Evolutionary conservation across 1,140 invertebrate genomes (phyloP), one percentile per base, ranked within the genome.

Genomic region (Araneus ventricosus): DNA sequence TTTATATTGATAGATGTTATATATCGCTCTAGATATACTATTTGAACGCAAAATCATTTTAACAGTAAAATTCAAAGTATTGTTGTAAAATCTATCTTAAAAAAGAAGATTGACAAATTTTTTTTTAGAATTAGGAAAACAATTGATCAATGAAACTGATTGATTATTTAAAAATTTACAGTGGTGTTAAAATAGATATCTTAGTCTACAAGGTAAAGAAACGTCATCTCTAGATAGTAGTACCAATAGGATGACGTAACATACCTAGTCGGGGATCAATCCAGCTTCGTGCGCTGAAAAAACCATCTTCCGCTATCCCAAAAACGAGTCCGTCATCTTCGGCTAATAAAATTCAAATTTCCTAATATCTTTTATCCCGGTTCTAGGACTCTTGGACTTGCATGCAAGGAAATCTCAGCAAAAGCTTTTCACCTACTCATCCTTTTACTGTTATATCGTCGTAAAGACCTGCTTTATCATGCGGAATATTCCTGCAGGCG

Each of bases 371-470:
- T 41, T 82, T 82, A 22, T n/a, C 63, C 75, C 8, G 6, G 17
- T 34, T 80, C 34, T 41, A n/a, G 75, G 10, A 67, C 27, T 67
- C 63, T n/a, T 67, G 63, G 27, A 67, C 63, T 14, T 34, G 30
- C 75, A 82, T 41, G 80, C 80, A 39, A n/a, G n/a, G 41, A 82
- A 82, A 82, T 41, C 27, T 34, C 27, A 2, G 80, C 22, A 2
- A 41, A 41, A 52, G n/a, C 24, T 82, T 82, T 82, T 52, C 37
- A 82, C 80, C 80, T 82, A 45, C 41, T 75, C 67, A 75, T 82
- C 80, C n/a, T 82, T 82, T 82, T 82, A 82, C 41, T 82, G 80
- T 41, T 82, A 45, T 52, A 52, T 82, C 80, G 41, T 45, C 80
- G 80, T 82, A 82, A 82, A 82, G 37, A 52, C 80, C 39, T 82